These are phyloP conservation scores for Portevinia maculata DNA, from an alignment of 2,888 invertebrate species.

Conservation along the genomic window DNA sequence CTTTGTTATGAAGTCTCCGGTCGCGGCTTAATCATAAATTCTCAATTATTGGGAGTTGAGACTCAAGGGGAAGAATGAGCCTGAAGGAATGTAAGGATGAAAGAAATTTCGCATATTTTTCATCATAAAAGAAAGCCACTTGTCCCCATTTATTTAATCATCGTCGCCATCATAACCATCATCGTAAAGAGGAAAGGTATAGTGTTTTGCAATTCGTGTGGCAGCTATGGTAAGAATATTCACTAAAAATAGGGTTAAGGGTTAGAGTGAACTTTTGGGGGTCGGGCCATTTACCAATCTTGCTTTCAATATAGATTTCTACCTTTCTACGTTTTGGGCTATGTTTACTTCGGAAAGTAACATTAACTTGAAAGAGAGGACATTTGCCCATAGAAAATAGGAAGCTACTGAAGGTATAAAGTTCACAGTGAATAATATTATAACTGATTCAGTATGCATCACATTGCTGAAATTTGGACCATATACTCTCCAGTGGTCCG, in stretches of 20 bases:
- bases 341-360: slow-evolving; percentile 18
- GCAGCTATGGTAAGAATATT: background rate
- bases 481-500: no score
- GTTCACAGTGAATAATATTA: slow-evolving; percentile 7
- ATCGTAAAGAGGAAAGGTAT: background rate
- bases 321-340: background rate
- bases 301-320: background rate
- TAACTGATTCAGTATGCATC: slow-evolving; percentile 11
- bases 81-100: background rate
- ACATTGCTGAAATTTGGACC: no score
- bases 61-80: background rate
- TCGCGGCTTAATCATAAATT: slow-evolving; percentile 59
- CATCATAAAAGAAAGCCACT: slow-evolving; percentile 6
- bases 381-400: slow-evolving; percentile 20
- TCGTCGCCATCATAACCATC: slow-evolving; percentile 5
- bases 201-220: background rate
- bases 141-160: slow-evolving; percentile 1
- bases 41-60: slow-evolving; percentile 14
- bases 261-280: slow-evolving; percentile 2
- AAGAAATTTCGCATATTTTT: slow-evolving; percentile 32
- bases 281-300: slow-evolving; percentile 12
- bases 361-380: slow-evolving; percentile 16
- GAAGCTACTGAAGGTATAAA: background rate
- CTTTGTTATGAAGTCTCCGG: slow-evolving; percentile 54
- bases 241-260: slow-evolving; percentile 9